Percentiles rank a stretch among this genome's conserved stretches.
Evolutionary conservation across 2,113 vertebrate species (phyloP).

Genomic region (Boleophthalmus pectinirostris): DNA sequence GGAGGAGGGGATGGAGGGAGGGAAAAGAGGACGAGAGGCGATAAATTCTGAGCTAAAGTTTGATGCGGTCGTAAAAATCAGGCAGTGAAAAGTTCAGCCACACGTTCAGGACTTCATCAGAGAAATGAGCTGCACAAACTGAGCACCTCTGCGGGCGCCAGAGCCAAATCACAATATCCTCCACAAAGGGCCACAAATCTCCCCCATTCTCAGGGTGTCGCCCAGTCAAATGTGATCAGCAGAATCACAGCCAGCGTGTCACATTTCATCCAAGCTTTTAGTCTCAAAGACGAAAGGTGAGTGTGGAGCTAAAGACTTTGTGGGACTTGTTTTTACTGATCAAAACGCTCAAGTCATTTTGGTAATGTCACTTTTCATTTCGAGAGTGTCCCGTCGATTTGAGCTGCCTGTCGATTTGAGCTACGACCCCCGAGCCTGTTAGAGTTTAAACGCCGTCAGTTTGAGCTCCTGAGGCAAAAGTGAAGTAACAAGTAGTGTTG

Average conservation of each 20-base stretch:
- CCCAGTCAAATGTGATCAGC: slow-evolving; percentile 25
- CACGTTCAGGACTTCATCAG: slow-evolving; percentile 58
- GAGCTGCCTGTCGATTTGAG: too few relatives aligned
- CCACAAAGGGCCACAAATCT: slow-evolving; percentile 46
- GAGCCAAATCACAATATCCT: slow-evolving; percentile 45
- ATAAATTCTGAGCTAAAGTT: slow-evolving; percentile 66
- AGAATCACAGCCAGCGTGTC: slow-evolving; percentile 26
- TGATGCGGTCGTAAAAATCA: slow-evolving; percentile 68
- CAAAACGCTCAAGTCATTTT: too few relatives aligned
- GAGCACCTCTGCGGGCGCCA: slow-evolving; percentile 24
- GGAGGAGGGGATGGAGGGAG: too few relatives aligned
- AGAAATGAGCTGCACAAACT: slow-evolving; percentile 56
- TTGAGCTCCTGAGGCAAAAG: too few relatives aligned
- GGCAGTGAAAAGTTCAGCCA: slow-evolving; percentile 51
- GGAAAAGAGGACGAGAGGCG: neutral
- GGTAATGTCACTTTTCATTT: too few relatives aligned
- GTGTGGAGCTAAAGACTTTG: slow-evolving; percentile 11
- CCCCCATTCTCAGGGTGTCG: slow-evolving; percentile 18
- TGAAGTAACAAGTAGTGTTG: too few relatives aligned
- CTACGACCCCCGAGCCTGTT: too few relatives aligned
- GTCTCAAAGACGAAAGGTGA: slow-evolving; percentile 51
- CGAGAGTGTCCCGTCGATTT: too few relatives aligned
- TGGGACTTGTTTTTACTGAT: slow-evolving; percentile 13
- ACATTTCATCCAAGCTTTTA: slow-evolving; percentile 43
- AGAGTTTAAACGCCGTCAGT: too few relatives aligned